Evolutionary conservation across 2,888 invertebrate species (phyloP).

Genomic region (Ellobium chinense): DNA sequence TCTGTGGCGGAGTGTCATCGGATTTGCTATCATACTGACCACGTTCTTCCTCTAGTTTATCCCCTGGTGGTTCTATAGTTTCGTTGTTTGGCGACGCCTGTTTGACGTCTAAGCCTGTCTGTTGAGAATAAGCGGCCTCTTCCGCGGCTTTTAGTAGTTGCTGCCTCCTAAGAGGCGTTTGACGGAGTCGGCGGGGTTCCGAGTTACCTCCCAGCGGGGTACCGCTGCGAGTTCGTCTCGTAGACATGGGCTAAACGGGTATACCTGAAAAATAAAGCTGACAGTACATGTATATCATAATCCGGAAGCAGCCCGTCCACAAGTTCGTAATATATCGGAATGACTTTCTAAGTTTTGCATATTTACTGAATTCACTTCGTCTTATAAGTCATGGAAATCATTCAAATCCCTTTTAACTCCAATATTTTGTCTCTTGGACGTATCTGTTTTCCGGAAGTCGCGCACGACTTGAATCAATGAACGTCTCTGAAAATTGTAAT

Average conservation of each 20-base stretch:
- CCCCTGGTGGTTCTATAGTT: not conserved
- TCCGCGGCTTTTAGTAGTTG: slow-evolving; percentile 3
- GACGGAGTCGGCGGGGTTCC: slow-evolving; percentile 23
- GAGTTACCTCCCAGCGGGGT: slow-evolving; percentile 13
- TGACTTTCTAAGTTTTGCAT: no score
- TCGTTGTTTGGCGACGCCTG: not conserved
- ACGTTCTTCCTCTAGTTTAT: not conserved
- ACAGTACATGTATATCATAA: no score
- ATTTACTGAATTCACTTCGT: no score
- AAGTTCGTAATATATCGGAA: no score
- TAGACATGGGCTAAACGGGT: slow-evolving; percentile 27
- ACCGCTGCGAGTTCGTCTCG: slow-evolving; percentile 37
- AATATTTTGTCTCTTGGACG: no score
- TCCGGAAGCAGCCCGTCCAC: no score
- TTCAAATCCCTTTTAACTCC: no score
- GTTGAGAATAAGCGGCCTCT: not conserved
- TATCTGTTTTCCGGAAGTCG: no score
- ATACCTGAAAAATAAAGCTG: no score
- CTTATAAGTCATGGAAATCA: no score
- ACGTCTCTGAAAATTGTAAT: no score
- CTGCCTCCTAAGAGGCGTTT: slow-evolving; percentile 20
- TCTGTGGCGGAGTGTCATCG: not conserved
- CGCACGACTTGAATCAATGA: no score
- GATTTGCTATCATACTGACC: not conserved
- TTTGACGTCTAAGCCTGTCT: not conserved